Conservation (phyloP, 2,797 vertebrate species). For the Poeciliopsis paucimaculata region DNA sequence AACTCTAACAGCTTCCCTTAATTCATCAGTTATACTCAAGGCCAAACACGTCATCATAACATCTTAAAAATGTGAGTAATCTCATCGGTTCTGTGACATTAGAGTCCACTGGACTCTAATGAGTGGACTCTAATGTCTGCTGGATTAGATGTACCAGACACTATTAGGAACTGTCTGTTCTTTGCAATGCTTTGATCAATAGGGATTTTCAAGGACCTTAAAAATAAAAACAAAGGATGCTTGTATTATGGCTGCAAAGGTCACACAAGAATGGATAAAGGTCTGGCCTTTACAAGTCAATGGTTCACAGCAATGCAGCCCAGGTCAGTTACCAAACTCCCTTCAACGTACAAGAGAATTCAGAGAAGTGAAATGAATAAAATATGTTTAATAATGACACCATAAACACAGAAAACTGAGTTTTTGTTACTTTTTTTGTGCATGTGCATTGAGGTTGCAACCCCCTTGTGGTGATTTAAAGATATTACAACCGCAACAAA, state of each 20-base stretch:
- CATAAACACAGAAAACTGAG: background rate
- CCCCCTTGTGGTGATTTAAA: background rate
- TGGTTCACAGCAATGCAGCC: background rate
- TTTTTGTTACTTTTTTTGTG: background rate
- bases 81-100: slow-evolving; percentile 50
- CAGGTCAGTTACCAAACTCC: background rate
- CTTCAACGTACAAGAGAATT: background rate
- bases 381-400: slow-evolving; percentile 3
- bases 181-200: slow-evolving; percentile 18
- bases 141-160: slow-evolving; percentile 10
- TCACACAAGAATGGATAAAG: slow-evolving; percentile 13
- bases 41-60: slow-evolving; percentile 6
- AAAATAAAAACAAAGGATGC: slow-evolving; percentile 1
- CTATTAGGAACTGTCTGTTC: slow-evolving; percentile 32
- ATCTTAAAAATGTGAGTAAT: slow-evolving; percentile 37
- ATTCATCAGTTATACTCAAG: background rate
- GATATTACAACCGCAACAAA: background rate
- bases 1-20: background rate
- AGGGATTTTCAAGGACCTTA: slow-evolving; percentile 11
- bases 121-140: background rate
- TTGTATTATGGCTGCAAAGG: slow-evolving; percentile 7
- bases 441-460: background rate
- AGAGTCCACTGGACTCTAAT: slow-evolving; percentile 6
- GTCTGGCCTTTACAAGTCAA: slow-evolving; percentile 8
- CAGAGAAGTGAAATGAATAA: background rate